phyloP scores from a whole-genome alignment of 2,888 invertebrate species.

The Caenorhabditis sp. region DNA sequence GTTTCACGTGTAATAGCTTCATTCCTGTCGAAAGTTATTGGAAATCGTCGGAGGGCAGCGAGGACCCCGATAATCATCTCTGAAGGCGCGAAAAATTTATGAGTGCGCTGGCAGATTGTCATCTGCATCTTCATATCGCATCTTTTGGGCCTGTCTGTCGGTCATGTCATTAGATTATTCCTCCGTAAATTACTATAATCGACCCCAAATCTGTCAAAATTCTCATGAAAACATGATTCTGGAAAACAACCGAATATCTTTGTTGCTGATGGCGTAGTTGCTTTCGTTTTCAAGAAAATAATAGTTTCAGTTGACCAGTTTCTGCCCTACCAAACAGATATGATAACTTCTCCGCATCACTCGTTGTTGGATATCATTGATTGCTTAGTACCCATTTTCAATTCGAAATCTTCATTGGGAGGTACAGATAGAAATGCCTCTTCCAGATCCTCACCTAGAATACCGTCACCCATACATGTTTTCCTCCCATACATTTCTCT shows the following conservation, averaged over 20 bases:
- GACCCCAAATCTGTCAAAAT: constrained; percentile 31
- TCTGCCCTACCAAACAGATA: too few species aligned
- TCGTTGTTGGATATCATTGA: neutral
- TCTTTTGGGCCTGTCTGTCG: constrained; percentile 26
- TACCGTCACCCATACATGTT: constrained; percentile 13
- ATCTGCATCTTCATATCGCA: constrained; percentile 41
- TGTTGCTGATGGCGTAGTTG: neutral
- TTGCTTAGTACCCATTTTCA: too few species aligned
- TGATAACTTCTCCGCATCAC: neutral
- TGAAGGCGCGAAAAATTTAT: constrained; percentile 60
- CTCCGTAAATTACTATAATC: constrained; percentile 51
- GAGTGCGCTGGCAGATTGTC: constrained; percentile 41
- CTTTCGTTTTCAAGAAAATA: neutral
- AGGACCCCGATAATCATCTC: constrained; percentile 39
- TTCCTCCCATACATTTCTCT: constrained; percentile 26
- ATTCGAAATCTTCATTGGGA: too few species aligned
- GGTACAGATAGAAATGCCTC: too few species aligned
- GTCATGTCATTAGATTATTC: constrained; percentile 28
- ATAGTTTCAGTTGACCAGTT: too few species aligned
- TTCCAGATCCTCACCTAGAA: constrained; percentile 1
- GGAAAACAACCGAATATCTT: too few species aligned
- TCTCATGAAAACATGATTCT: neutral
- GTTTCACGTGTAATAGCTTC: neutral
- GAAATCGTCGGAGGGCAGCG: constrained; percentile 15
- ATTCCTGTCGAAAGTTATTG: constrained; percentile 15